Evolutionary conservation across 2,888 invertebrate genomes (phyloP).

Genomic region (Pherbina coryleti): DNA sequence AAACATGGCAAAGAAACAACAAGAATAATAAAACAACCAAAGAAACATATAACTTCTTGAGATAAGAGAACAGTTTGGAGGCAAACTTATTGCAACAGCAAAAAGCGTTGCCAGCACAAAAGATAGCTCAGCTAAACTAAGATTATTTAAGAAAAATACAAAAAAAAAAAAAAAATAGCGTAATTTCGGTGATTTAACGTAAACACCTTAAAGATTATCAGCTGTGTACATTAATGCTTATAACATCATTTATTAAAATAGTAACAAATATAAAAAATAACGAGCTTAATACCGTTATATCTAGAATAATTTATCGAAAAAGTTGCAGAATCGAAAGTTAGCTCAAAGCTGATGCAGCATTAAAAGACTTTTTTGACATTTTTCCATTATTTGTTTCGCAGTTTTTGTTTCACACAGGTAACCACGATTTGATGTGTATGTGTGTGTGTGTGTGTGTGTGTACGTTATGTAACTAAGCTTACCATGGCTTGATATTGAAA

Average conservation of each 20-base stretch:
- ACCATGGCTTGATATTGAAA: slow-evolving; percentile 56
- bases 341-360: neutral
- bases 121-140: too few relatives aligned
- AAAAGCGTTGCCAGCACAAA: neutral
- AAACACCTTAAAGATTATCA: slow-evolving; percentile 47
- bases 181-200: too few relatives aligned
- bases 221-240: slow-evolving; percentile 52
- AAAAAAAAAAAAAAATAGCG: too few relatives aligned
- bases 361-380: neutral
- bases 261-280: slow-evolving; percentile 39
- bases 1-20: neutral
- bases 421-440: too few relatives aligned
- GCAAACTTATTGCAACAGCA: neutral
- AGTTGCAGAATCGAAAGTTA: neutral
- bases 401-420: too few relatives aligned
- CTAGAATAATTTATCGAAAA: neutral
- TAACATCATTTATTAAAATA: slow-evolving; percentile 61
- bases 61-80: neutral
- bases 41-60: neutral
- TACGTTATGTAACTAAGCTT: neutral
- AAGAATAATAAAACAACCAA: neutral
- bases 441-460: neutral
- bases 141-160: neutral
- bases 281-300: neutral
- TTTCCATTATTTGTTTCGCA: neutral